Conservation (phyloP, 2,113 vertebrate species). For the Cebus imitator region DNA sequence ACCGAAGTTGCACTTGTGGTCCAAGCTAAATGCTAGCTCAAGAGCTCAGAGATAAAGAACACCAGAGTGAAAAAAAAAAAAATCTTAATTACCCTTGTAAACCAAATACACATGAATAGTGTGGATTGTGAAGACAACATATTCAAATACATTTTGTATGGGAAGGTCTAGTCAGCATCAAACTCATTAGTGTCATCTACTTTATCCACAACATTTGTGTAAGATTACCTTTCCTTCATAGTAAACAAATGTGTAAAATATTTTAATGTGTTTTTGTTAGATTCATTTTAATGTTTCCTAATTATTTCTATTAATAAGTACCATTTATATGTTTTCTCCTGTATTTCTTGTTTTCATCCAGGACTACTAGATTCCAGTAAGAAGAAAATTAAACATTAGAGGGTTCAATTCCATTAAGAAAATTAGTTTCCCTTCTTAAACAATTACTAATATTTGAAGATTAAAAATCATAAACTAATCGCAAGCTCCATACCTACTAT, state of each 20-base stretch:
- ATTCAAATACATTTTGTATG: slow-evolving; percentile 29
- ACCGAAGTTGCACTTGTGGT: not conserved
- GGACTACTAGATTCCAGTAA: slow-evolving; percentile 31
- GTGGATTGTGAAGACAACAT: not conserved
- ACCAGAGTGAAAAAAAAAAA: not conserved
- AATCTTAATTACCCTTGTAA: not conserved
- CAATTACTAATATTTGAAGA: slow-evolving; percentile 71
- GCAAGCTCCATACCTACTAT: slow-evolving; percentile 41
- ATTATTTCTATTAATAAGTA: slow-evolving; percentile 45
- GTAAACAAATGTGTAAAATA: not conserved
- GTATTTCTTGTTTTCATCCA: slow-evolving; percentile 50
- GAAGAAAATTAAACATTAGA: slow-evolving; percentile 20
- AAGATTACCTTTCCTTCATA: slow-evolving; percentile 18
- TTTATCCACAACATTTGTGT: slow-evolving; percentile 47
- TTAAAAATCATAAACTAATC: slow-evolving; percentile 66
- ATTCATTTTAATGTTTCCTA: slow-evolving; percentile 50
- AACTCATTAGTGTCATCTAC: not conserved
- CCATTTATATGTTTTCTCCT: slow-evolving; percentile 17
- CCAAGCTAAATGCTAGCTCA: not conserved
- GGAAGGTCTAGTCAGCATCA: not conserved
- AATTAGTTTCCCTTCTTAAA: slow-evolving; percentile 46
- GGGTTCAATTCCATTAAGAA: not conserved
- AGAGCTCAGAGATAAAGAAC: not conserved
- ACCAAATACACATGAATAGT: not conserved
- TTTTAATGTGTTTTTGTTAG: slow-evolving; percentile 27